Base-by-base conservation (phyloP, 2,113 vertebrate species). In the Thinocorus orbignyianus region DNA sequence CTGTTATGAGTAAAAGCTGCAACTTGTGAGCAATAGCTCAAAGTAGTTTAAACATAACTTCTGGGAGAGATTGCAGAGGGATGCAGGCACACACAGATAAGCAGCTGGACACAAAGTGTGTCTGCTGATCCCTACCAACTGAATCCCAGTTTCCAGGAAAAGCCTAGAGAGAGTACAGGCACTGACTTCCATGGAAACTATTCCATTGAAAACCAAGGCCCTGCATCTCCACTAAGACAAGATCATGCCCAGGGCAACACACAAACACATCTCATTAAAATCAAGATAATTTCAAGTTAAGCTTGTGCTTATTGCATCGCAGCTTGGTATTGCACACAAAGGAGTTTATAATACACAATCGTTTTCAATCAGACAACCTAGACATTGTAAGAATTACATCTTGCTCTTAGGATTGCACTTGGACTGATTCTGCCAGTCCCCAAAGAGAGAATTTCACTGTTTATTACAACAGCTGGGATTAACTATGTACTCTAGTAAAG, bases 371-470 rank as follows among this genome's bases (percentile, higher is more conserved):
- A 92, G 74, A 42, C 68, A 90, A 90, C 37, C 37, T 37, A 83
- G 86, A 62, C n/a, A 55, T 37, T 73, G 68, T 2, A 81, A 6
- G 68, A 88, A 90, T 96, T 94, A 88, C 85, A 86, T 95, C 79
- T 60, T 52, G 91, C 69, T 74, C 57, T 84, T 60, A 88, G 88
- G 72, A 95, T 81, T 88, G 86, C 42, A 70, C 19, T 86, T 80
- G 64, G 71, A 83, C 51, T 82, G 66, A 74, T 90, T 90, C n/a
- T 92, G 68, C 88, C 60, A 78, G 82, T 86, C 55, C 80, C 86
- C 41, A 90, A 88, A 93, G 86, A 90, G 22, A 94, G 64, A 90
- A 83, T 71, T 88, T 74, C 60, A 73, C 51, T 86, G 60, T 74
- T 94, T 71, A 78, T 81, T 91, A 66, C 64, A 81, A 78, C 80